These are phyloP conservation scores for Tadarida brasiliensis DNA, from an alignment of 2,797 vertebrate genomes.

Conservation along the genomic window DNA sequence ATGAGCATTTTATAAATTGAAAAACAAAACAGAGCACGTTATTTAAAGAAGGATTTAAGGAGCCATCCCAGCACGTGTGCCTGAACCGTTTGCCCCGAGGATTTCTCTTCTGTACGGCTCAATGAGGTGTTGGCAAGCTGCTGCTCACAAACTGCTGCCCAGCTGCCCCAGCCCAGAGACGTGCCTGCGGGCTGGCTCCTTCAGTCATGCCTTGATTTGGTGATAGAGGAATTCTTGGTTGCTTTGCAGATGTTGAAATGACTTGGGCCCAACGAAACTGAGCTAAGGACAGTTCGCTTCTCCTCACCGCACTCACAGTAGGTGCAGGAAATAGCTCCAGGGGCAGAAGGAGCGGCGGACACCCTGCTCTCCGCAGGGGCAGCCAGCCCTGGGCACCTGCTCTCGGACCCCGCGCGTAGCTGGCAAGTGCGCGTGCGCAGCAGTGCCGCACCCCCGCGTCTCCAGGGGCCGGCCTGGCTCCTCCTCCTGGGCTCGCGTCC, in stretches of 20 bases:
- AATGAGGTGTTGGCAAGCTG: conserved; percentile 54
- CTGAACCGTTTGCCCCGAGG: not conserved
- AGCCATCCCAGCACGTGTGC: not conserved
- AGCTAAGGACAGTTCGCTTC: not conserved
- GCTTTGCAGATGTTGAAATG: conserved; percentile 73
- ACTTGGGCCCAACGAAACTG: conserved; percentile 15
- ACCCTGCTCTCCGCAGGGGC: not conserved
- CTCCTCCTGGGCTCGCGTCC: not conserved
- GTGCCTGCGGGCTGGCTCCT: conserved; percentile 68
- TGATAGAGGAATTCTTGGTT: conserved; percentile 67
- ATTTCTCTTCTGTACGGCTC: conserved; percentile 40
- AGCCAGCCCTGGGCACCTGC: not conserved
- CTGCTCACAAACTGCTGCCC: conserved; percentile 65
- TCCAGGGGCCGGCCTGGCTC: not conserved
- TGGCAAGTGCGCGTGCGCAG: not conserved
- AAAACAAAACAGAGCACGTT: not conserved
- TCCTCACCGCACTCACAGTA: conserved; percentile 20
- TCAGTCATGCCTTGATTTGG: conserved; percentile 64
- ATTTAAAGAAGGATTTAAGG: conserved; percentile 10
- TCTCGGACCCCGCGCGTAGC: not conserved
- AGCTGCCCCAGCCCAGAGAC: conserved; percentile 35
- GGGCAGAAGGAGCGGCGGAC: not conserved
- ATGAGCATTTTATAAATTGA: not conserved
- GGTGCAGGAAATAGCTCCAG: not conserved
- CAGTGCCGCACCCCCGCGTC: accelerated